Evolutionary conservation across 2,888 invertebrate genomes (phyloP), one percentile per base, ranked within the genome.

Genomic region (Ectobius pallidus): DNA sequence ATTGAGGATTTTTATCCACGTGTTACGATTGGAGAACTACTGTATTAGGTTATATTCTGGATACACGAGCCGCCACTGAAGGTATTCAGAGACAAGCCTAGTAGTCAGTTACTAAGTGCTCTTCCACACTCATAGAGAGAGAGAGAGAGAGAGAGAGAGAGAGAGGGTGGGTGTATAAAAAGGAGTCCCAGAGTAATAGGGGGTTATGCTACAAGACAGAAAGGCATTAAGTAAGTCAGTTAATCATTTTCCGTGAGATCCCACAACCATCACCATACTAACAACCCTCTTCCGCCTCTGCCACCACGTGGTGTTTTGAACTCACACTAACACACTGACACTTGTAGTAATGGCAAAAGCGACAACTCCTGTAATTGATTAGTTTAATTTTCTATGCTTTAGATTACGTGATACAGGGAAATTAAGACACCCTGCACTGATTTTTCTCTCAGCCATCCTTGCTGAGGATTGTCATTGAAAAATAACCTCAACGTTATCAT

Each of bases 221-320:
- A 46, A 70, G 65, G 71, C 62, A 65, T 39, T 63, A 62, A 71
- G 62, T 63, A 71, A 71, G 71, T 71, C 71, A 65, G 71, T 71
- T 63, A 71, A 71, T 71, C 71, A 71, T 71, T 49, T 62, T 62
- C n/a, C 39, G 65, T 71, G 71, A 65, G 63, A 49, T 63, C 49
- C 71, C 52, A 46, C 63, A 71, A n/a, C n/a, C n/a, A n/a, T n/a
- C n/a, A n/a, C n/a, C n/a, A n/a, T n/a, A n/a, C 46, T 52, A 49
- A 46, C 68, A 52, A 52, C 20, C 52, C 25, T 18, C 55, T 14
- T 27, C 27, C n/a, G 6, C 11, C 58, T n/a, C 32, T 11, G 11
- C 3, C 52, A n/a, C 27, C 25, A 25, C 22, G 22, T 20, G 7
- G 20, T 25, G 20, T 52, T 52, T 52, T 25, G 25, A 20, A 52